These are phyloP conservation scores for Drosophila simulans DNA, from an alignment of 1,140 invertebrate species.

Conservation along the genomic window DNA sequence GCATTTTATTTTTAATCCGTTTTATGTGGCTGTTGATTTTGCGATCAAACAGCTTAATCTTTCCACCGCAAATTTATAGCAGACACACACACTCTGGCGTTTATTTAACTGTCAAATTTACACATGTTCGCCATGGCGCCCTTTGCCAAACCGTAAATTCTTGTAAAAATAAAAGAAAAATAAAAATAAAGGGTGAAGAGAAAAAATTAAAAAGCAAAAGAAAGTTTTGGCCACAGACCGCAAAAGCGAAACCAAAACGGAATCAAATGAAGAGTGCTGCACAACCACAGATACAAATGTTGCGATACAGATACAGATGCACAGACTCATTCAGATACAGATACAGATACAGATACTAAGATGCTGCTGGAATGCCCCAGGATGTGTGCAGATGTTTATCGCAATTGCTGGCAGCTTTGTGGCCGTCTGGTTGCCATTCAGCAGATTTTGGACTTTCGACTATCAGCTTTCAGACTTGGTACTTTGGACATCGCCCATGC, in stretches of 20 bases:
- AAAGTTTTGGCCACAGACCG: constrained; percentile 55
- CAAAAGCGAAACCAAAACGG: constrained; percentile 71
- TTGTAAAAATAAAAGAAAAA: constrained; percentile 1
- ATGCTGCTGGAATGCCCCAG: constrained; percentile 27
- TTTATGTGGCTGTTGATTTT: constrained; percentile 79
- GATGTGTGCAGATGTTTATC: constrained; percentile 41
- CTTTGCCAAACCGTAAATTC: constrained; percentile 34
- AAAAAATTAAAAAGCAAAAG: constrained; percentile 1
- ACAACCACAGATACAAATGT: constrained; percentile 9
- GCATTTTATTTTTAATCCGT: constrained; percentile 74
- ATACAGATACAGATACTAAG: constrained; percentile 10
- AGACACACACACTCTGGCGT: constrained; percentile 24
- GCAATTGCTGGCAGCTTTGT: constrained; percentile 58
- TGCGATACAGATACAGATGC: neutral
- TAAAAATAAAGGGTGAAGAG: neutral
- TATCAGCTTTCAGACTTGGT: neutral
- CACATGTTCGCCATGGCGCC: constrained; percentile 47
- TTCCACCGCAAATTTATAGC: constrained; percentile 72
- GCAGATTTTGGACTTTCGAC: constrained; percentile 3
- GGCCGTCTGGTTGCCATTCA: constrained; percentile 53
- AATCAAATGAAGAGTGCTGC: constrained; percentile 66
- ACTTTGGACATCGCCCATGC: constrained; percentile 1
- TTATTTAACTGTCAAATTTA: constrained; percentile 75
- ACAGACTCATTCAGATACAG: neutral
- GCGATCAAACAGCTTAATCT: constrained; percentile 80